Evolutionary conservation across 1,140 invertebrate species (phyloP), one percentile per base, ranked within the genome.

Genomic region (Pteromalus puparum): DNA sequence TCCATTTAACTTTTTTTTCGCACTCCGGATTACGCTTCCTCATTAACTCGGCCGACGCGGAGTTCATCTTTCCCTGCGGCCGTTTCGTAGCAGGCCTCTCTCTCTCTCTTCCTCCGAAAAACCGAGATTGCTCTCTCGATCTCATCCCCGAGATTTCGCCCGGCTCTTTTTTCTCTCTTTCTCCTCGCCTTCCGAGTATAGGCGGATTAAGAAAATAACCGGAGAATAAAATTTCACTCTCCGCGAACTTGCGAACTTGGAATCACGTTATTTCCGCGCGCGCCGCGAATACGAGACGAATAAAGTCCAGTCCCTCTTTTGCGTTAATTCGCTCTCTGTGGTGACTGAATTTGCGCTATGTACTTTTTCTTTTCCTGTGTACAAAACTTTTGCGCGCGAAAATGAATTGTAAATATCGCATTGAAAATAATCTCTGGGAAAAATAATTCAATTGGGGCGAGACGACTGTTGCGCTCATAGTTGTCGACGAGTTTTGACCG

Each of bases 161-260:
- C 67, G 21, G 5, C 18, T 61, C 5, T 61, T 18, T 7, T n/a
- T 18, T 61, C 53, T 9, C 18, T 18, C 53, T 21, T n/a, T n/a
- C 53, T 61, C 53, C 18, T 61, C 21, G 21, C 53, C 6, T 61
- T n/a, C 42, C 13, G 15, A 21, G n/a, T 48, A 75, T n/a, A 48
- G 24, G 42, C 42, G 73, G 73, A 75, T 75, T 75, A 75, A 75
- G 42, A 75, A 75, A 75, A 75, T 75, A 48, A 24, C 7, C 42
- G n/a, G 38, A 73, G 73, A 75, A 75, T 75, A 75, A 75, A 75
- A 75, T 75, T 75, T 75, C 73, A 75, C 73, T 75, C n/a, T 48
- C 26, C 1, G 72, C 30, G 12, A 72, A 72, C 24, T 72, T 18
- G 26, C 28, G 13, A 30, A 73, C 30, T 73, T 75, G 9, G 24